Percentiles rank a stretch among this genome's conserved stretches.
phyloP scores from a whole-genome alignment of 2,113 vertebrate species.

The Dryoscopus gambensis region DNA sequence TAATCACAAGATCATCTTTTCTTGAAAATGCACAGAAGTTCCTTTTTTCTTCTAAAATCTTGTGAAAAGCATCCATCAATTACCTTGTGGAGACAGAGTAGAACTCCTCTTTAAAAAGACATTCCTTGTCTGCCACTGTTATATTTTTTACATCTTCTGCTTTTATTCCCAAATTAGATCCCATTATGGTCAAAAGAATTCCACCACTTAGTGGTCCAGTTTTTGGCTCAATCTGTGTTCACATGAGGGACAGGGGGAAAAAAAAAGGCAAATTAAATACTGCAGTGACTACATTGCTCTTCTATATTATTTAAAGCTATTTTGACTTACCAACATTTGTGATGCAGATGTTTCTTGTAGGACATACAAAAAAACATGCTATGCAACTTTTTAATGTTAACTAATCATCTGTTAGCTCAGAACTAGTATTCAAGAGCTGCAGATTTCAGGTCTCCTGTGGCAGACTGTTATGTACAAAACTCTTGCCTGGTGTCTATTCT shows the following conservation, averaged over 20 bases:
- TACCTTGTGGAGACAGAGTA: conserved; percentile 95
- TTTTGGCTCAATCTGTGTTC: conserved; percentile 84
- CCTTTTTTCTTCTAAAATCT: not conserved
- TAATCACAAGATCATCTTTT: not conserved
- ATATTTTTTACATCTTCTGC: conserved; percentile 82
- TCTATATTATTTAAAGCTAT: not conserved
- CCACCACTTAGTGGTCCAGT: conserved; percentile 85
- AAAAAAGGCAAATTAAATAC: not conserved
- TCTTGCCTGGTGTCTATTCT: not conserved
- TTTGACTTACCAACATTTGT: not conserved
- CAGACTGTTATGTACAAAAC: not conserved
- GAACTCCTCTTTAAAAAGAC: conserved; percentile 77
- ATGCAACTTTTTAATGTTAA: not conserved
- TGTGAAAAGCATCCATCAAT: conserved; percentile 13
- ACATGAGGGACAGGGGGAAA: not conserved
- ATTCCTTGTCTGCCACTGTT: conserved; percentile 79
- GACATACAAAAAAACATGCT: not conserved
- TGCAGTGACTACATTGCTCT: not conserved
- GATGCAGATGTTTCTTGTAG: not conserved
- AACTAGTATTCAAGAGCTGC: not conserved
- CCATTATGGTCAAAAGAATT: conserved; percentile 87
- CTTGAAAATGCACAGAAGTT: not conserved
- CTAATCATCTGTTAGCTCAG: not conserved
- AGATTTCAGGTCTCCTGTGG: not conserved
- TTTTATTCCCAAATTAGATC: conserved; percentile 90